phyloP scores from a whole-genome alignment of 2,797 vertebrate genomes.

The Sciurus vulgaris region DNA sequence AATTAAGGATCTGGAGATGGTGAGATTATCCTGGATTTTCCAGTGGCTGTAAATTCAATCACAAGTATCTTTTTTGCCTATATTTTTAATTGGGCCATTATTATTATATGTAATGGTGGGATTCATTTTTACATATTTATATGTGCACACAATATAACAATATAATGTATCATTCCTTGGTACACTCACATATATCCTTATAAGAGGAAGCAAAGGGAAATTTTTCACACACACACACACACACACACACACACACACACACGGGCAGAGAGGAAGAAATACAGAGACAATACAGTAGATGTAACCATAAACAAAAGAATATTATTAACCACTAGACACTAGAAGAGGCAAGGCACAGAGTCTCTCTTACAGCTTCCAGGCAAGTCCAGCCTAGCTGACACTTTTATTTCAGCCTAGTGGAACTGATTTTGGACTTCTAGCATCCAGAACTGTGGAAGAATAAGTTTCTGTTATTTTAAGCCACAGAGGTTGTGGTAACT shows the following conservation, averaged over 20 bases:
- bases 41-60: background rate
- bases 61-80: background rate
- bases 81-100: no score
- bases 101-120: no score
- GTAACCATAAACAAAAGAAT: background rate
- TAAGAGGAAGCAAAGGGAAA: background rate
- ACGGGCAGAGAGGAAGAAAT: background rate
- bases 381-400: background rate
- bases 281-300: background rate
- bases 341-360: background rate
- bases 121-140: no score
- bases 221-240: fast-evolving
- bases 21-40: background rate
- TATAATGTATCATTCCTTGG: no score
- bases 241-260: background rate
- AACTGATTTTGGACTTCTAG: background rate
- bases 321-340: background rate
- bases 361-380: background rate
- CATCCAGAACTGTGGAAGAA: background rate
- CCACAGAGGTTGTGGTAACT: background rate
- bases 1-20: background rate
- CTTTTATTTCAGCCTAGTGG: background rate
- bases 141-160: no score
- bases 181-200: background rate
- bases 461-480: slow-evolving; percentile 22